Conservation (phyloP, 2,797 vertebrate species). For the Notolepis coatsorum region DNA sequence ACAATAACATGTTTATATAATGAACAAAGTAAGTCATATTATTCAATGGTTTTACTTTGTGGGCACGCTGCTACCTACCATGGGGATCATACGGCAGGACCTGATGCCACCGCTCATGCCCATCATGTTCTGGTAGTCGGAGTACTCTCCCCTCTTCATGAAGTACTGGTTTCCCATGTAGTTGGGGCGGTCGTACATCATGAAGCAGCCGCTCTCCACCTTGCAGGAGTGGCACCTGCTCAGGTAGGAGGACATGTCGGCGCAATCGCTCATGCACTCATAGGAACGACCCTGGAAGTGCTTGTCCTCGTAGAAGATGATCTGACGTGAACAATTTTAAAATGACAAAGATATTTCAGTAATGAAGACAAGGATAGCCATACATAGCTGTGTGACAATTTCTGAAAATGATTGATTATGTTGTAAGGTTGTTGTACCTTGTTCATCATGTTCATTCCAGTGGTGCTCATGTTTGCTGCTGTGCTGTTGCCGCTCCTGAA, state of each 20-base stretch:
- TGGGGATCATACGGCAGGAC: constrained; percentile 42
- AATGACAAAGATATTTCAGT: background rate
- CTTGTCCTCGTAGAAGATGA: no score
- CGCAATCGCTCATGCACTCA: no score
- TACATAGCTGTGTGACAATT: background rate
- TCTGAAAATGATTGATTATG: constrained; percentile 8
- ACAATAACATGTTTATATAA: no score
- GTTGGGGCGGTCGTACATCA: no score
- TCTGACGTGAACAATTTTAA: constrained; percentile 46
- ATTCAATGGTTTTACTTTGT: background rate
- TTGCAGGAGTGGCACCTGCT: no score
- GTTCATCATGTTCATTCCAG: background rate
- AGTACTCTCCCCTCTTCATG: no score
- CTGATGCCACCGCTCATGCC: constrained; percentile 37
- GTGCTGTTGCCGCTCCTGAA: constrained; percentile 3
- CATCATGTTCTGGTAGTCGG: constrained; percentile 43
- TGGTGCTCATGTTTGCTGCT: background rate
- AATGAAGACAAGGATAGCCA: background rate
- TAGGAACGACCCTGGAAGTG: no score
- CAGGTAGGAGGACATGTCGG: no score
- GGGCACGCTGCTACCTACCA: no score
- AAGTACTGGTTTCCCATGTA: no score
- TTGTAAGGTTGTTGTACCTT: background rate
- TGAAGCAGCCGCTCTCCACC: no score
- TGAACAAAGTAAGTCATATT: no score